Conservation (phyloP, 2,797 vertebrate genomes). For the Harpagifer antarcticus region DNA sequence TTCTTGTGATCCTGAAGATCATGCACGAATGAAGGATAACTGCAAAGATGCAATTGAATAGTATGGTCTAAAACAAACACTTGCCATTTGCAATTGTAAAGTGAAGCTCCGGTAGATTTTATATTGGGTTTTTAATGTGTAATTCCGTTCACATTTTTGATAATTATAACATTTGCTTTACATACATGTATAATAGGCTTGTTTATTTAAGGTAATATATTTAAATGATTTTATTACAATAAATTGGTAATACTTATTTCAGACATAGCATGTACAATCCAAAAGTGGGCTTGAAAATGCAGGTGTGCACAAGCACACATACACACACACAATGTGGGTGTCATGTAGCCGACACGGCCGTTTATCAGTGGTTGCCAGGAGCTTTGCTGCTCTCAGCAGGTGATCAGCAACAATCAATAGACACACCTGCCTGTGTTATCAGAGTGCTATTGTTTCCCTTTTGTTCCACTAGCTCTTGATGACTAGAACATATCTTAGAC, state of each 20-base stretch:
- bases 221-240: no score
- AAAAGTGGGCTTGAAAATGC: no score
- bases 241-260: no score
- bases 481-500: constrained; percentile 22
- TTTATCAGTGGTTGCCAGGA: constrained; percentile 48
- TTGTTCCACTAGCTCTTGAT: constrained; percentile 7
- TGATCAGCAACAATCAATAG: constrained; percentile 60
- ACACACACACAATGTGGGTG: constrained; percentile 15
- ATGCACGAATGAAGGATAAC: not conserved
- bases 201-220: no score
- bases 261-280: no score
- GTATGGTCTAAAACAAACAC: not conserved
- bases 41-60: not conserved
- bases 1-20: not conserved
- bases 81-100: not conserved
- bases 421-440: constrained; percentile 25
- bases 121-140: no score
- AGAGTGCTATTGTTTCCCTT: constrained; percentile 31
- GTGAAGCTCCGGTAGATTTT: not conserved
- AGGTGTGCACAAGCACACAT: not conserved
- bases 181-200: no score
- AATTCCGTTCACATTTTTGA: no score
- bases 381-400: constrained; percentile 56
- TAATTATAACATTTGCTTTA: no score
- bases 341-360: constrained; percentile 35